Base-by-base conservation (phyloP, 2,113 vertebrate genomes). In the Jaculus jaculus region DNA sequence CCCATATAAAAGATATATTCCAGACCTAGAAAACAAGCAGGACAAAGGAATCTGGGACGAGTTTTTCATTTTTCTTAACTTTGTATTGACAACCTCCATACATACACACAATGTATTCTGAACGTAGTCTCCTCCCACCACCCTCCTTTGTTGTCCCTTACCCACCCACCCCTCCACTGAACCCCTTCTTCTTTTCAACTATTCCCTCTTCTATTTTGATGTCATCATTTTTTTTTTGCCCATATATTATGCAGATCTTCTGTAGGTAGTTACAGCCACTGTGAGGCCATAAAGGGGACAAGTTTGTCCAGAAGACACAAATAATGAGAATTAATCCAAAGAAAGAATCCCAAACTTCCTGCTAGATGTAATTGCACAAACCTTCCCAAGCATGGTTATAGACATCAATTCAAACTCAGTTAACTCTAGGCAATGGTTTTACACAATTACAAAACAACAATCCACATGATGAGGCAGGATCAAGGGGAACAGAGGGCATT, bases 361-460 rank as follows among this genome's bases (percentile, higher is more conserved):
- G 72, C 15, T n/a, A 74, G 58, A 95, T 93, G 93, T 65, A 93
- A 87, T 61, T 18, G 58, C 26, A 69, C 24, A 93, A 95, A 47
- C 47, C 58, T 92, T 93, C 80, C 66, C 51, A 85, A 92, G 89
- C 37, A 84, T 58, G 3, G 16, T 84, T 77, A 90, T 87, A 84
- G 60, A 91, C 73, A 94, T 51, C 77, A 85, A 93, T 88, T 79
- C 73, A 87, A 73, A 18, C 61, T 85, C 65, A 75, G 9, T 96
- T 71, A 92, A 61, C 51, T 81, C 42, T 63, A 80, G 34, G 72
- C 54, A 89, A 63, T 34, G 30, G 95, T 84, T 61, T 61, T 87
- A 90, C 39, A 90, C 51, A 82, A 96, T 92, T 88, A 92, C 68
- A 72, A 84, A 86, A 74, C 75, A 95, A 42, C 68, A 93, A 11